Conservation (phyloP, 2,113 vertebrate genomes). For the Mustela lutreola region DNA sequence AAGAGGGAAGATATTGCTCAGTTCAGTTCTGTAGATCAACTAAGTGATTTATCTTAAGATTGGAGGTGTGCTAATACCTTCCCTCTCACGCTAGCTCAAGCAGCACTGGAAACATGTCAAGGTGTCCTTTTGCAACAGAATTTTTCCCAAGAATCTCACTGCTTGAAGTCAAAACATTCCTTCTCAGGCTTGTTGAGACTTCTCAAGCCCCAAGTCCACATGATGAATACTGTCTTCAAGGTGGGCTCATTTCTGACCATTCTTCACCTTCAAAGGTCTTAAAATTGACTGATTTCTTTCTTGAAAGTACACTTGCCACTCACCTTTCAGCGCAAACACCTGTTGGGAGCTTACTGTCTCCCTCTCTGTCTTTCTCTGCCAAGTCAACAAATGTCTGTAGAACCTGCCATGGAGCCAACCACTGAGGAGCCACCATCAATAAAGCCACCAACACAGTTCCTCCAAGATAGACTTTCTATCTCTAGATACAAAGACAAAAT, state of each 20-base stretch:
- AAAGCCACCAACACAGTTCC: not conserved
- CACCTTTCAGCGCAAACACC: not conserved
- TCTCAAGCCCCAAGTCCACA: not conserved
- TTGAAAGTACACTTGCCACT: not conserved
- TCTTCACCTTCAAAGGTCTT: not conserved
- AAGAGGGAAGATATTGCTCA: not conserved
- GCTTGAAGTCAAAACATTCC: slow-evolving; percentile 23
- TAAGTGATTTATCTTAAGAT: not conserved
- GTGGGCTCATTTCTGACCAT: not conserved
- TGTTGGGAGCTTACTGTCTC: not conserved
- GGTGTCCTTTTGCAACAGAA: not conserved
- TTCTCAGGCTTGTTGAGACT: not conserved
- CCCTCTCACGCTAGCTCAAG: not conserved
- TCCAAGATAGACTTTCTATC: not conserved
- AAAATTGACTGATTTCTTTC: not conserved
- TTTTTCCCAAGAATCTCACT: not conserved
- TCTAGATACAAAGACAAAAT: not conserved
- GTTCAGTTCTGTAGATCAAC: not conserved
- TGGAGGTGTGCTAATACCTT: not conserved
- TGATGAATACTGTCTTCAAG: not conserved
- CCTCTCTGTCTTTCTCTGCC: not conserved
- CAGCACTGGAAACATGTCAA: not conserved
- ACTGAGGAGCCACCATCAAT: not conserved
- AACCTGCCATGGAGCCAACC: not conserved
- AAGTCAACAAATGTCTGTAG: not conserved